Base-by-base conservation (phyloP, 1,140 invertebrate genomes). In the Mactra quadrangularis region DNA sequence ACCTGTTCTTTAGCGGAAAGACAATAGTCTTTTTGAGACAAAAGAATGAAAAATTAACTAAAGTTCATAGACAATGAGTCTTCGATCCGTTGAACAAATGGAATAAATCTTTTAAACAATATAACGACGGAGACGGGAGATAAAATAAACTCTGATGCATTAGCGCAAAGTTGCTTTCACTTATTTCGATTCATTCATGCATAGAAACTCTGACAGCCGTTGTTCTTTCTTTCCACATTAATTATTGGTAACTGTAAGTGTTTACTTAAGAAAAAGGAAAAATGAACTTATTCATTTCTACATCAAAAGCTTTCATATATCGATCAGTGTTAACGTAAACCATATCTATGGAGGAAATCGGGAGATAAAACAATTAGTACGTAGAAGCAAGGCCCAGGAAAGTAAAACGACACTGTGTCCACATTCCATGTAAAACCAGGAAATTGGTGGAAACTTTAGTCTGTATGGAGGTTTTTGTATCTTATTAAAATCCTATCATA, bases 201-300 rank as follows among this genome's bases (percentile, higher is more conserved):
- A 52, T 78, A 31, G 75, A 64, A 60, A 60, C 66, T 33, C 41
- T 78, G 75, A 66, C 75, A 78, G 29, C 4, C 75, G 59, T 45
- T 78, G 60, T 78, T 52, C 59, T 78, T 78, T 78, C 75, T 78
- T 78, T 66, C 64, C 66, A 66, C 60, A 78, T 78, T 78, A 64
- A 78, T 78, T 64, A 78, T 78, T 59, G 75, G 35, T 29, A 50
- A 31, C 57, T 78, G 75, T 38, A 62, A 62, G 59, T 78, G 75
- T 78, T 78, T 78, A 78, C 75, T 78, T 78, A 78, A 78, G 75
- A 78, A 78, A 78, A 78, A 66, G 75, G 75, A 78, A 78, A n/a
- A 52, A 38, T 60, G 35, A 78, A 66, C 25, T 78, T 50, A 78
- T 78, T 78, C 75, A 52, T 78, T 64, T 64, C 27, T 41, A 78